Conservation (phyloP, 2,888 invertebrate genomes). For the Diabrotica balteata region DNA sequence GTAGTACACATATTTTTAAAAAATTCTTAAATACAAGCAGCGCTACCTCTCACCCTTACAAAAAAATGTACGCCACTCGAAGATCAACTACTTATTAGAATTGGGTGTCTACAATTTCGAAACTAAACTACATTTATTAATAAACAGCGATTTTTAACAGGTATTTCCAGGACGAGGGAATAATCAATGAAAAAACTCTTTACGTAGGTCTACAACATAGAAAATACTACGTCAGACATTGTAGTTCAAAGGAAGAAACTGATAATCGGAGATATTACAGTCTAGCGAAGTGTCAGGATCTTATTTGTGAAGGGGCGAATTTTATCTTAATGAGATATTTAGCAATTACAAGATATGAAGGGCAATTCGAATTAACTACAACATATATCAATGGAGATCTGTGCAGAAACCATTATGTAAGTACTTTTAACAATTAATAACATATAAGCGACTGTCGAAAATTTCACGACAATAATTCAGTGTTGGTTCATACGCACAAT, state of each 20-base stretch:
- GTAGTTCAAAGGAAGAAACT: constrained; percentile 60
- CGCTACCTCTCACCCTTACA: too few species aligned
- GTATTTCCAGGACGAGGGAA: constrained; percentile 49
- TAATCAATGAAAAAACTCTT: constrained; percentile 63
- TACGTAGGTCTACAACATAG: constrained; percentile 65
- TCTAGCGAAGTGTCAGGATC: constrained; percentile 61
- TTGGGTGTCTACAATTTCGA: too few species aligned
- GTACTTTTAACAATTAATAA: constrained; percentile 35
- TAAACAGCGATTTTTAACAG: neutral
- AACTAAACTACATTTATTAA: too few species aligned
- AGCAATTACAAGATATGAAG: constrained; percentile 64
- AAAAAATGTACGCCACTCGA: too few species aligned
- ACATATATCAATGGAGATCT: constrained; percentile 68
- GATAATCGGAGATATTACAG: constrained; percentile 64
- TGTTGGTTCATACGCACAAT: too few species aligned
- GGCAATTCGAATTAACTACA: constrained; percentile 65
- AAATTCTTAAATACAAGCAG: too few species aligned
- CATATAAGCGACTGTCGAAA: too few species aligned
- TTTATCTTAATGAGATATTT: constrained; percentile 69
- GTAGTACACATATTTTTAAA: too few species aligned
- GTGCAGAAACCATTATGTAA: constrained; percentile 69
- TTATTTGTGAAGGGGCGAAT: constrained; percentile 70
- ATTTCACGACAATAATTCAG: too few species aligned
- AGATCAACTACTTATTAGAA: too few species aligned
- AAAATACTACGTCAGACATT: constrained; percentile 65